Evolutionary conservation across 2,888 invertebrate genomes (phyloP), one percentile per base, ranked within the genome.

Genomic region (Heteromurus nitidus): DNA sequence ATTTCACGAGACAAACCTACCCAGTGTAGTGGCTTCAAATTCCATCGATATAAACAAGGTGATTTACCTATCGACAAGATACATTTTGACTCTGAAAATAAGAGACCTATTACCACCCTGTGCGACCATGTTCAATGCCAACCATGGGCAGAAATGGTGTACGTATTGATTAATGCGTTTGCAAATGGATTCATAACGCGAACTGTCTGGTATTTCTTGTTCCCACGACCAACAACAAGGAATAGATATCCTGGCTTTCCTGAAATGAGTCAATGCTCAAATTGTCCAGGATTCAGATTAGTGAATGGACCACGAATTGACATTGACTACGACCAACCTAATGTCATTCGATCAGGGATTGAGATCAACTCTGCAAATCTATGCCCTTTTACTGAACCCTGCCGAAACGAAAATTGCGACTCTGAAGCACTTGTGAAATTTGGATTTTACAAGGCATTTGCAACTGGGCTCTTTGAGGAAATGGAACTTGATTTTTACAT

Each of bases 371-470:
- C 58, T 28, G n/a, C 28, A 3, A 58, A 7, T 1, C n/a, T 26
- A 3, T 26, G 9, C 1, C 16, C 58, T 26, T 58, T 28, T n/a
- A 58, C 58, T 16, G 58, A 28, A 7, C 26, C 28, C 3, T 58
- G 58, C n/a, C 1, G 1, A 3, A 26, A 58, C n/a, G 2, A 3
- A 1, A 3, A 1, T 5, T 58, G 58, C n/a, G 58, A 58, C n/a
- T 16, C 2, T 7, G 28, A 3, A 28, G 28, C 16, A 3, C 26
- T 9, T 3, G 11, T 16, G 16, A 28, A 20, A n/a, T 58, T 16
- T 58, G 58, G 28, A 28, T 28, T 58, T 1, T 58, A 28, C 58
- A 58, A 58, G 28, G 58, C 58, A 2, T 58, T 28, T 28, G 58
- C 20, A 20, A 58, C 3, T 28, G 58, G n/a, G 13, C 26, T 53